Percentiles rank a stretch among this genome's conserved stretches.
phyloP scores from a whole-genome alignment of 2,888 invertebrate species.

The Coenonympha arcania region DNA sequence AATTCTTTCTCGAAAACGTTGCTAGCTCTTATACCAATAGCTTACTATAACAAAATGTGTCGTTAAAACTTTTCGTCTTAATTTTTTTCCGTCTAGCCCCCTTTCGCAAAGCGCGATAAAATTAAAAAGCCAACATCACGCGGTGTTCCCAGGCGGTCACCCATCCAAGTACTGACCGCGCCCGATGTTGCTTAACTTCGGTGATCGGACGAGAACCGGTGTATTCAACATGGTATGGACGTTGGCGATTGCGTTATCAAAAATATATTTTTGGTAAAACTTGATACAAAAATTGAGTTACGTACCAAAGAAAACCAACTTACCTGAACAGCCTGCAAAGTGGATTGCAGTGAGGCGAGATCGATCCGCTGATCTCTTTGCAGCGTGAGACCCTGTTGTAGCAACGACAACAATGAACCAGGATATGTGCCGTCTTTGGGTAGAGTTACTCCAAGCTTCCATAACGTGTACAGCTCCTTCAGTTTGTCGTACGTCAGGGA shows the following conservation, averaged over 20 bases:
- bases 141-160: conserved; percentile 54
- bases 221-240: conserved; percentile 65
- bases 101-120: too few species aligned
- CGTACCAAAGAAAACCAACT: neutral
- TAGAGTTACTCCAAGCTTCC: conserved; percentile 48
- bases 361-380: conserved; percentile 42
- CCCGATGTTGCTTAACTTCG: conserved; percentile 52
- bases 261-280: too few species aligned
- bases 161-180: conserved; percentile 56
- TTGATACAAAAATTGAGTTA: too few species aligned
- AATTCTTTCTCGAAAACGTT: too few species aligned
- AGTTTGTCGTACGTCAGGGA: conserved; percentile 49
- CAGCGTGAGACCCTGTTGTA: conserved; percentile 50
- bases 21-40: too few species aligned
- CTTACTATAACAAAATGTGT: too few species aligned
- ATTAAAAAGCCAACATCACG: conserved; percentile 50
- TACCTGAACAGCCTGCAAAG: conserved; percentile 54
- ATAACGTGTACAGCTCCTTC: conserved; percentile 51
- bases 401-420: conserved; percentile 48
- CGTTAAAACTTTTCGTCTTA: too few species aligned
- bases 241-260: conserved; percentile 32
- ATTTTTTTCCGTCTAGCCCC: too few species aligned
- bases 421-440: conserved; percentile 62
- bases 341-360: conserved; percentile 42
- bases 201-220: conserved; percentile 70